Evolutionary conservation across 2,888 invertebrate genomes (phyloP), one percentile per base, ranked within the genome.

Genomic region (Trichogramma evanescens): DNA sequence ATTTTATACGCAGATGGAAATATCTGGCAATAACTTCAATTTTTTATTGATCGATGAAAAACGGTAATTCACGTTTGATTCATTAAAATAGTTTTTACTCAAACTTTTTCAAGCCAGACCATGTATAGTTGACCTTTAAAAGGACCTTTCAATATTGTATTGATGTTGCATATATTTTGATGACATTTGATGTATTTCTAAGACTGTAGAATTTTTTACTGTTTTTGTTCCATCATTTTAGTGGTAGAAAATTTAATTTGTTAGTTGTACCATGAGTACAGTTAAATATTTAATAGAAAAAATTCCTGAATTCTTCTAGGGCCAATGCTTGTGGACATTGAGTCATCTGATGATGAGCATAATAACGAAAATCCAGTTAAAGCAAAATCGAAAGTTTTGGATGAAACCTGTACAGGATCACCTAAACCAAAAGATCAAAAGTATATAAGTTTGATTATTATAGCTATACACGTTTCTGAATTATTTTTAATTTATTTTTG

Each of bases 271-370:
- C 26, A 26, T 26, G 26, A 26, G 26, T 26, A 26, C 26, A 26
- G 26, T 26, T 48, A 3, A 10, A 13, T 6, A 13, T 48, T 48
- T 6, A 52, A 43, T 58, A 44, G 48, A n/a, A 50, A 44, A 51
- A 57, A 55, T 56, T 8, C 39, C 45, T 54, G 48, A 26, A 26
- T 26, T 26, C 26, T 26, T 26, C 26, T 66, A 77, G 77, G 77
- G 70, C 74, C 77, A 70, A 74, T 77, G 69, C 80, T 82, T 69
- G 85, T 86, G 72, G 89, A 89, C 69, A 86, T 86, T 71, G 85
- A 85, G 71, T 86, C 86, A 61, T 90, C 90, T 55, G 91, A 91
- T 72, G 91, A 91, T 75, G 91, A 91, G 78, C 90, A 90, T 59
- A 80, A 91, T 62, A 88, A 89, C 66, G 87, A 87, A 71, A 80